Percentiles rank a stretch among this genome's conserved stretches.
Conservation (phyloP, 2,888 invertebrate genomes). For the Myopa testacea region DNA sequence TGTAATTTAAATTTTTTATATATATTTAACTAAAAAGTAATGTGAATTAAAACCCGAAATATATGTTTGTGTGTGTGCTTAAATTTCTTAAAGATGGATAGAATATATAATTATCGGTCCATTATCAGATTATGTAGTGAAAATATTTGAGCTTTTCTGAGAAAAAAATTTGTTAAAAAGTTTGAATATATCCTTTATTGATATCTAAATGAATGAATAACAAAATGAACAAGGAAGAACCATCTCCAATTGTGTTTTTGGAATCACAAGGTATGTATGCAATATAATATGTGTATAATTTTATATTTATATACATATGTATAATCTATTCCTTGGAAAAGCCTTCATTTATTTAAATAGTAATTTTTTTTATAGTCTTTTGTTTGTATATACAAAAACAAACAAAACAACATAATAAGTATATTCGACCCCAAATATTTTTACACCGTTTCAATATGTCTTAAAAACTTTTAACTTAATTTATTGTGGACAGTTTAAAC, state of each 20-base stretch:
- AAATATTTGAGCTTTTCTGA: too few species aligned
- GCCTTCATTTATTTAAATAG: neutral
- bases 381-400: neutral
- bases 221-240: conserved; percentile 60
- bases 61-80: neutral
- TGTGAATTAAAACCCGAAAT: neutral
- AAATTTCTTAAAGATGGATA: neutral
- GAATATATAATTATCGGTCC: neutral
- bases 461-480: too few species aligned
- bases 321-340: neutral
- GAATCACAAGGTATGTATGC: conserved; percentile 56
- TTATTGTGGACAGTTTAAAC: too few species aligned
- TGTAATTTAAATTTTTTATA: neutral
- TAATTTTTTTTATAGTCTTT: neutral
- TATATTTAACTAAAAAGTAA: neutral
- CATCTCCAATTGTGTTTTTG: conserved; percentile 53
- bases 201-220: too few species aligned
- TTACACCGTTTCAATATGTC: too few species aligned
- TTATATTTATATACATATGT: neutral
- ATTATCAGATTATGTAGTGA: neutral
- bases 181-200: too few species aligned
- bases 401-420: too few species aligned
- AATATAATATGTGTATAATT: neutral
- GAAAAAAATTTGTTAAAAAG: too few species aligned
- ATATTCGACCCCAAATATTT: too few species aligned